Base-by-base conservation (phyloP, 2,797 vertebrate species). In the Erpetoichthys calabaricus region DNA sequence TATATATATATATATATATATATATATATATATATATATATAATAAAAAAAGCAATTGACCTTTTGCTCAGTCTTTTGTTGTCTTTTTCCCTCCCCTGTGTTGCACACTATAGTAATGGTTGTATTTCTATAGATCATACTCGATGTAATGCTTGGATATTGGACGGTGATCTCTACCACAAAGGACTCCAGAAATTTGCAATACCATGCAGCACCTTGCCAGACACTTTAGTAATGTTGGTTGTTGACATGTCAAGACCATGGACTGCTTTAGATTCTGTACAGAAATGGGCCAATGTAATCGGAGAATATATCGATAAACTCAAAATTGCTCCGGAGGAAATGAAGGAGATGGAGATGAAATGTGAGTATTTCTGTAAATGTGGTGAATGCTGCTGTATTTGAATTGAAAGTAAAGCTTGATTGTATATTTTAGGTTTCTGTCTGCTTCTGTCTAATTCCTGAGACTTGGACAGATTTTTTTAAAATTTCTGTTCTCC, bases 211-310 rank as follows among this genome's bases (percentile, higher is more conserved):
- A 76, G 78, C 68, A 89, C 90, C 44, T 76, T 97, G 63, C 81
- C 83, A 61, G 88, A 94, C 86, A 92, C 92, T 63, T 71, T 98
- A 69, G 71, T 91, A 64, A 80, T 91, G 79, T 71, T 98, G 73
- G 85, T 88, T 9, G 83, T 97, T 67, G 95, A 99, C 69, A 91
- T 98, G 89, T 94, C 95, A 52, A 89, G 94, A 70, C 96, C 96
- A 41, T 99, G 96, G 95, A 87, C 90, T 65, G 90, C 91, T 63
- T 73, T 97, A 76, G 95, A 99, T 84, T 97, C 94, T 52, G 86
- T 99, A 73, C 94, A 97, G 70, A 98, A 98, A 73, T 99, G 96
- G 96, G 90, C 91, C 51, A 91, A 91, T 45, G 94, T 98, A 70
- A 79, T 93, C 71, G 86, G 92, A 76, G 93, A 97, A 75, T 91